Percentiles rank a stretch among this genome's conserved stretches.
Evolutionary conservation across 1,140 invertebrate species (phyloP).

Genomic region (Carposina sasakii): DNA sequence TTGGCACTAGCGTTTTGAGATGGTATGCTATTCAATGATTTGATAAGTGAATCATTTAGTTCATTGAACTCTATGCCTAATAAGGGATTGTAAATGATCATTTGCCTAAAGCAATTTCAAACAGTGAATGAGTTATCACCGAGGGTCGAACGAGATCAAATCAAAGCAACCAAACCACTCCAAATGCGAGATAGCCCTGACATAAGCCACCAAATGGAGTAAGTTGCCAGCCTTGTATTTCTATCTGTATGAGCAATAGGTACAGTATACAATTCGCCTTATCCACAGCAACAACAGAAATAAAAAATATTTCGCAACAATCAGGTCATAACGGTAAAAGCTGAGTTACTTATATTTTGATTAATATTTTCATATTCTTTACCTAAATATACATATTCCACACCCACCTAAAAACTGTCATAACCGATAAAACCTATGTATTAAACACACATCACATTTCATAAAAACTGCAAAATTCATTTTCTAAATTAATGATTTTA

Average conservation of each 20-base stretch:
- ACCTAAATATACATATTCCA: too few relatives aligned
- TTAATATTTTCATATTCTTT: too few relatives aligned
- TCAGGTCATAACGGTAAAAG: too few relatives aligned
- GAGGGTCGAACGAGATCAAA: conserved; percentile 23
- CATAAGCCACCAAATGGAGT: conserved; percentile 68
- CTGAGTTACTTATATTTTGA: too few relatives aligned
- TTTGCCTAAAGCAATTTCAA: conserved; percentile 31
- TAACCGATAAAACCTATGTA: too few relatives aligned
- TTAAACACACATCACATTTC: too few relatives aligned
- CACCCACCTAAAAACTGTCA: too few relatives aligned
- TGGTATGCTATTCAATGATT: conserved; percentile 19
- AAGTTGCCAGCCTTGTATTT: conserved; percentile 62
- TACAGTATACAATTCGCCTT: too few relatives aligned
- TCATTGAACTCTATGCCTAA: conserved; percentile 38
- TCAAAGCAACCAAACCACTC: conserved; percentile 21
- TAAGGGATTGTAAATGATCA: conserved; percentile 24
- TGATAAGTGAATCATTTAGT: conserved; percentile 41
- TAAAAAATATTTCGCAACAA: too few relatives aligned
- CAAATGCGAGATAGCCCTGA: conserved; percentile 58
- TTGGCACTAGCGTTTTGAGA: conserved; percentile 13
- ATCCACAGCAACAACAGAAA: too few relatives aligned
- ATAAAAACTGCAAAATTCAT: too few relatives aligned
- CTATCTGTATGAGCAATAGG: conserved; percentile 36
- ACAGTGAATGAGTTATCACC: conserved; percentile 43
- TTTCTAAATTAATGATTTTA: too few relatives aligned